Base-by-base conservation (phyloP, 1,140 invertebrate species). In the Drosophila littoralis region DNA sequence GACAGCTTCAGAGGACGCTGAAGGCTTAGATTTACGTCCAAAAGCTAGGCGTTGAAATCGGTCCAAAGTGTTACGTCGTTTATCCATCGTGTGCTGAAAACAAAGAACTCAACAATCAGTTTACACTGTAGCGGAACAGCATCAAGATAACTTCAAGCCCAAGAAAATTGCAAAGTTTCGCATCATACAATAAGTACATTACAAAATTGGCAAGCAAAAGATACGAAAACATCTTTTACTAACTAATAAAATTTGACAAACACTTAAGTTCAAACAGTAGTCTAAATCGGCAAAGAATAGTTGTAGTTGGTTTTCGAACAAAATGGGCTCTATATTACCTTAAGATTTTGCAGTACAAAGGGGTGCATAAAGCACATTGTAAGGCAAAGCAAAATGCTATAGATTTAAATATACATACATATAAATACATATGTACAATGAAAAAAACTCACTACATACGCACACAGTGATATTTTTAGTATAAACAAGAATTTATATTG, bases 41-140 rank as follows among this genome's bases (percentile, higher is more conserved):
- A 96, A 95, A 91, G 95, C 95, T 91, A 95, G 95, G 92, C 94
- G 95, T 86, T 96, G 95, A 91, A 96, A 93, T 69, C 95, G 96
- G 93, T 96, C 96, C 95, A 96, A 95, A 90, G 95, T 94, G 93
- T 93, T 93, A 83, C 93, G 92, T 70, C 91, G 93, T 79, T 91
- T 92, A 43, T 92, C 91, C 91, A 92, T 92, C 89, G 74, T 77
- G 45, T 79, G 60, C 81, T 75, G 35, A 40, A 51, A 65, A 50
- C 9, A 35, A 33, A 68, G 68, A 54, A 57, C 79, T 28, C 22
- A 28, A 28, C 43, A 73, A 61, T 72, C 7, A 36, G 7, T 8
- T 36, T 36, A 36, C 35, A 10, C 35, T 36, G 10, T 3, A 2
- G 22, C 22, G 2, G 22, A 22, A 22, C 35, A 36, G 10, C 8